Percentiles rank a stretch among this genome's conserved stretches.
Evolutionary conservation across 2,888 invertebrate genomes (phyloP).

Genomic region (Troides oblongomaculatus): DNA sequence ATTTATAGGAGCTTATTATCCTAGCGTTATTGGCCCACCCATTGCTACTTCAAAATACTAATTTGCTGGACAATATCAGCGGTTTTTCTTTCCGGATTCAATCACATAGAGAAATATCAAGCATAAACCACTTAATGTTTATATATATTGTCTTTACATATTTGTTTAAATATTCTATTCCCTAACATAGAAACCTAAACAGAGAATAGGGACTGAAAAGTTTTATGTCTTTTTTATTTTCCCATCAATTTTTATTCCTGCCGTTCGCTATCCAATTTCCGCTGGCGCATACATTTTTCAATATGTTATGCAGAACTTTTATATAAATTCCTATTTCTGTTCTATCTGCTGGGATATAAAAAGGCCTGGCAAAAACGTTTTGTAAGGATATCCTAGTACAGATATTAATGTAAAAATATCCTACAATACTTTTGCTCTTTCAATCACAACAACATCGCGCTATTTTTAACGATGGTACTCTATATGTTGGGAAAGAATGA

Average conservation of each 20-base stretch:
- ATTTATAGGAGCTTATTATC: no score
- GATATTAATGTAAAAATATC: background rate
- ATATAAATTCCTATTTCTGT: conserved; percentile 39
- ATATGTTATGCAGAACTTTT: conserved; percentile 40
- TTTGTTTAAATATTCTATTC: background rate
- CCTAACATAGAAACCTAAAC: background rate
- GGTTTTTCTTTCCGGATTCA: no score
- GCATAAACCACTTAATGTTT: no score
- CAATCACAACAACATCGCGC: no score
- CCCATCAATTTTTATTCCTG: conserved; percentile 34
- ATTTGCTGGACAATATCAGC: no score
- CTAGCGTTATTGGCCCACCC: no score
- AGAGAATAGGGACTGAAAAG: conserved; percentile 12
- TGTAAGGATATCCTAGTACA: background rate
- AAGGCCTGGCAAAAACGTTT: conserved; percentile 1
- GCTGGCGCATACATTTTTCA: conserved; percentile 44
- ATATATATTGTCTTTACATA: background rate
- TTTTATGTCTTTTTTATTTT: conserved; percentile 27
- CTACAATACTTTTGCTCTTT: background rate
- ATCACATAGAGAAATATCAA: no score
- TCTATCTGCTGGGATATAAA: conserved; percentile 32
- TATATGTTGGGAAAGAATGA: no score
- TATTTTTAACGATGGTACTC: no score
- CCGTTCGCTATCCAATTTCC: conserved; percentile 42
- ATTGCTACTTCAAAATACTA: no score